A percentile compares a stretch with the other conserved stretches of the same genome.
These are phyloP conservation scores for Halcyon badia DNA, from an alignment of 2,797 vertebrate species.

Conservation along the genomic window DNA sequence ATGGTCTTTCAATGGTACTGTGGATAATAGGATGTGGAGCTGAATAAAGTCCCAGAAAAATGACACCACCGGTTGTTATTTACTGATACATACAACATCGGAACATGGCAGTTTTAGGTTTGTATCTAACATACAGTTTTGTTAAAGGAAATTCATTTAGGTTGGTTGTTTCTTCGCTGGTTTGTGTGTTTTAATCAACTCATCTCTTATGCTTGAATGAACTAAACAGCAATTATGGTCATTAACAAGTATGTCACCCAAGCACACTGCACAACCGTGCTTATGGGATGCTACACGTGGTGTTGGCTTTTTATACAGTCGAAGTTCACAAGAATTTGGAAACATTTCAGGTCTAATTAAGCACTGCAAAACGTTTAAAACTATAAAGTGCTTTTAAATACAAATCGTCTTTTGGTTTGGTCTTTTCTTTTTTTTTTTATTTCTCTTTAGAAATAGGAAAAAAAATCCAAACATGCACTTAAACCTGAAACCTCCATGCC, in stretches of 20 bases:
- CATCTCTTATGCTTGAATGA: slow-evolving; percentile 12
- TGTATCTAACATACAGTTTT: slow-evolving; percentile 16
- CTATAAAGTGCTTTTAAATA: slow-evolving; percentile 75
- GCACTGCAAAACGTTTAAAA: slow-evolving; percentile 61
- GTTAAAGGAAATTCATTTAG: slow-evolving; percentile 45
- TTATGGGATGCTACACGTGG: slow-evolving; percentile 22
- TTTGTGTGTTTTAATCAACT: not conserved
- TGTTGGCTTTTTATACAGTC: slow-evolving; percentile 11
- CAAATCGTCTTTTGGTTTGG: slow-evolving; percentile 38
- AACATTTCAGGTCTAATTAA: slow-evolving; percentile 45
- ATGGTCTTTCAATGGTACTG: slow-evolving; percentile 6
- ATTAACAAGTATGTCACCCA: slow-evolving; percentile 35
- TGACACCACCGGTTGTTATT: slow-evolving; percentile 23
- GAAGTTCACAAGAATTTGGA: slow-evolving; percentile 36
- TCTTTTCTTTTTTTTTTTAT: not conserved
- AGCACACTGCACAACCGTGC: slow-evolving; percentile 27
- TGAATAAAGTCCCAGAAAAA: slow-evolving; percentile 46
- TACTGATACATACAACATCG: slow-evolving; percentile 36
- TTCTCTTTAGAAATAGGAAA: slow-evolving; percentile 47
- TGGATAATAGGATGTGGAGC: slow-evolving; percentile 17
- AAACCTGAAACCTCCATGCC: slow-evolving; percentile 75
- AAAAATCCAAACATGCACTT: slow-evolving; percentile 75
- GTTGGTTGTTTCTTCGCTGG: no score
- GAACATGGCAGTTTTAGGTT: slow-evolving; percentile 62
- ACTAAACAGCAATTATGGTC: slow-evolving; percentile 39